A percentile compares a stretch with the other conserved stretches of the same genome.
phyloP scores from a whole-genome alignment of 2,888 invertebrate species.

The Homarus gammarus region DNA sequence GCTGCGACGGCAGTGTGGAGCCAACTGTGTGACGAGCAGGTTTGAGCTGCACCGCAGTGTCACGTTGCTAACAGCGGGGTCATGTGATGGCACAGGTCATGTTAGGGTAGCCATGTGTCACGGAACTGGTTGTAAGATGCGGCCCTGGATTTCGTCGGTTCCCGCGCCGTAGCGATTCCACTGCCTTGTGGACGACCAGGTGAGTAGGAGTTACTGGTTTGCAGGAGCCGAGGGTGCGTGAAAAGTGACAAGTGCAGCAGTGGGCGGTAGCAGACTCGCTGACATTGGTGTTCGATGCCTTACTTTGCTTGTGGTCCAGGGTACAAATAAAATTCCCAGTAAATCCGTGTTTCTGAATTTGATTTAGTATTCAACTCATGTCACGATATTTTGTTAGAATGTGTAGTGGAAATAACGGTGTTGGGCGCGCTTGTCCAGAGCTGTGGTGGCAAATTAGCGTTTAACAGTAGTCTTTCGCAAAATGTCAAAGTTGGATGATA shows the following conservation, averaged over 20 bases:
- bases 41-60: slow-evolving; percentile 11
- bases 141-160: slow-evolving; percentile 34
- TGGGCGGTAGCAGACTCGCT: neutral
- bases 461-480: too few relatives aligned
- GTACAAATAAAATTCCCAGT: too few relatives aligned
- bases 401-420: too few relatives aligned
- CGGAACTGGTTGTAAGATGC: slow-evolving; percentile 62
- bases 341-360: too few relatives aligned
- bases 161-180: slow-evolving; percentile 52
- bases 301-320: too few relatives aligned
- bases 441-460: too few relatives aligned
- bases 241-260: neutral
- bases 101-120: slow-evolving; percentile 62
- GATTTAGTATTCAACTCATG: too few relatives aligned
- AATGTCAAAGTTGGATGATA: too few relatives aligned
- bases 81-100: slow-evolving; percentile 53
- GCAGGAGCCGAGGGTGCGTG: slow-evolving; percentile 10
- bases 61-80: slow-evolving; percentile 38
- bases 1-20: slow-evolving; percentile 39
- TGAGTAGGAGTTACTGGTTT: slow-evolving; percentile 6
- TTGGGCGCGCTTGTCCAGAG: too few relatives aligned
- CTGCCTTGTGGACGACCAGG: slow-evolving; percentile 50
- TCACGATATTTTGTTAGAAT: too few relatives aligned
- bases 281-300: too few relatives aligned
- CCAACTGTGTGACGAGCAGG: slow-evolving; percentile 24